Conservation (phyloP, 23 tunicate species). For the Styela plicata region DNA sequence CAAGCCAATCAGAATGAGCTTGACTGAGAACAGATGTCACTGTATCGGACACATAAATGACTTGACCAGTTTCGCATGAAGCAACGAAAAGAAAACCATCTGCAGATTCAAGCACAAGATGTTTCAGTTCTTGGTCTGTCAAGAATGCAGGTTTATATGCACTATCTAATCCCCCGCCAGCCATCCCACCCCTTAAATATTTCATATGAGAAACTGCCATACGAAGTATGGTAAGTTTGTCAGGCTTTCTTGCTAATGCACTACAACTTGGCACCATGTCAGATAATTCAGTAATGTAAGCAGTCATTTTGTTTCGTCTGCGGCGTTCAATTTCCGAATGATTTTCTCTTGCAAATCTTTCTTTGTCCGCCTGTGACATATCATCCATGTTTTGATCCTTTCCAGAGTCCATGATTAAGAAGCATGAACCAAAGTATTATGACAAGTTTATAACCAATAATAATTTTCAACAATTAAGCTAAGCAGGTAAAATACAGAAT, state of each 20-base stretch:
- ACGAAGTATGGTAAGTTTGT: constrained; percentile 89
- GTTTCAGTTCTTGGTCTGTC: constrained; percentile 93
- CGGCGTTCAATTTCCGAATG: constrained; percentile 92
- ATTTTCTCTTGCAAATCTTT: constrained; percentile 91
- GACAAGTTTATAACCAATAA: too few relatives aligned
- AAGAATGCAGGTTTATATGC: constrained; percentile 89
- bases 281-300: constrained; percentile 89
- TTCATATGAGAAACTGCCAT: constrained; percentile 99
- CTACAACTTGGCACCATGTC: constrained; percentile 97
- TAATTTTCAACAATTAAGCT: too few relatives aligned
- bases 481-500: too few relatives aligned
- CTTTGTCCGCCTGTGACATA: constrained; percentile 92
- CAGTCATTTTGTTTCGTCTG: constrained; percentile 92
- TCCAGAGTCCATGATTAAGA: background rate
- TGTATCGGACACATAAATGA: constrained; percentile 94
- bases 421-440: too few relatives aligned
- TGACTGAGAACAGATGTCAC: constrained; percentile 69
- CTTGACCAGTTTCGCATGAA: constrained; percentile 81
- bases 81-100: constrained; percentile 93
- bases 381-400: constrained; percentile 55
- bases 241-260: constrained; percentile 97
- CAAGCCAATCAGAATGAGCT: constrained; percentile 89
- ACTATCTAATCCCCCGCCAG: constrained; percentile 64
- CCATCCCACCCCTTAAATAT: constrained; percentile 67
- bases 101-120: constrained; percentile 90